Conservation (phyloP, 2,113 vertebrate genomes). For the Entomyzon cyanotis region DNA sequence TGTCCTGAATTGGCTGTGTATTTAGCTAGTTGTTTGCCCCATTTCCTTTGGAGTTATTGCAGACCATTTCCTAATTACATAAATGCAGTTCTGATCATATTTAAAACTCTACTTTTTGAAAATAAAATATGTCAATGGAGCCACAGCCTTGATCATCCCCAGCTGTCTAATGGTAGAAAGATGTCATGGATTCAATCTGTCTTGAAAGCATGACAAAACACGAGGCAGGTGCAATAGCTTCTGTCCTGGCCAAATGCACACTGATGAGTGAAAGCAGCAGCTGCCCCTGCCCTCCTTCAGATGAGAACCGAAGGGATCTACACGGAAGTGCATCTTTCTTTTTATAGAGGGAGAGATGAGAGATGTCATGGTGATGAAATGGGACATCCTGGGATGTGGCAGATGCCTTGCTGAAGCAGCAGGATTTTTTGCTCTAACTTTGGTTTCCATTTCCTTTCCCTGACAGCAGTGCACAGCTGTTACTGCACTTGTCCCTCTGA, state of each 20-base stretch:
- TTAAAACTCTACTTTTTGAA: not conserved
- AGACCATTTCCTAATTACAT: not conserved
- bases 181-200: not conserved
- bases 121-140: not conserved
- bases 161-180: not conserved
- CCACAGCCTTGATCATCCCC: not conserved
- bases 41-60: not conserved
- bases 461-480: not conserved
- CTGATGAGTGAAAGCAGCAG: not conserved
- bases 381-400: not conserved
- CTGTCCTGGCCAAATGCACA: not conserved
- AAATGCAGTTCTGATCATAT: not conserved
- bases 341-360: slow-evolving; percentile 14
- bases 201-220: not conserved
- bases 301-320: not conserved
- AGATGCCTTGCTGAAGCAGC: not conserved
- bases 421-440: not conserved
- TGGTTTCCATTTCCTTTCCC: slow-evolving; percentile 9
- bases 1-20: no score
- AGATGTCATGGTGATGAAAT: not conserved
- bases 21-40: not conserved
- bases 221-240: not conserved
- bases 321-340: not conserved
- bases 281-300: not conserved
- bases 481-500: not conserved